Conservation (phyloP, 2,113 vertebrate species). For the Odobenus rosmarus region DNA sequence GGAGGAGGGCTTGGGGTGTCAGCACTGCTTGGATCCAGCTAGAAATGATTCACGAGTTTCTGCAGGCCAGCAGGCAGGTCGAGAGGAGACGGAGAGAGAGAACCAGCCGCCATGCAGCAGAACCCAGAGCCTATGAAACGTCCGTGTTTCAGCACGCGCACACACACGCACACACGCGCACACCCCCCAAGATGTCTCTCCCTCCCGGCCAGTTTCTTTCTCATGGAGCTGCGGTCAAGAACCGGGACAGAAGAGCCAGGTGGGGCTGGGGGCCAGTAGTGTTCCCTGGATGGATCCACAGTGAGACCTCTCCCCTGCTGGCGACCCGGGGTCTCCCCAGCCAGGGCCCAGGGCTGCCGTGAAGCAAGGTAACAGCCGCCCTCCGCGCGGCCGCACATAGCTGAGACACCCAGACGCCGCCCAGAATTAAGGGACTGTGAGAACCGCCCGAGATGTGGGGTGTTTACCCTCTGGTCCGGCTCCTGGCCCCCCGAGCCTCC, state of each 20-base stretch:
- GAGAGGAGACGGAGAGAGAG: conserved; percentile 76
- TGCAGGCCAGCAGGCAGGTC: conserved; percentile 80
- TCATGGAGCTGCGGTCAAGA: conserved; percentile 30
- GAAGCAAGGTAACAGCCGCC: conserved; percentile 7
- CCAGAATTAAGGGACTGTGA: conserved; percentile 88
- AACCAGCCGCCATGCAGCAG: conserved; percentile 87
- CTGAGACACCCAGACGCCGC: conserved; percentile 82
- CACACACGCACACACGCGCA: conserved; percentile 8
- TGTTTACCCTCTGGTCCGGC: background rate
- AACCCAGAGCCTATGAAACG: conserved; percentile 81
- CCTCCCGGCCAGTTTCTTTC: conserved; percentile 45
- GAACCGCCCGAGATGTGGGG: conserved; percentile 72
- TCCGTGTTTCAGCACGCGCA: conserved; percentile 62
- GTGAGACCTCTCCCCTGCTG: background rate
- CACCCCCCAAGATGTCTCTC: conserved; percentile 86
- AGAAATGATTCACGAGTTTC: conserved; percentile 87
- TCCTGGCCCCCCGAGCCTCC: background rate
- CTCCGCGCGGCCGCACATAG: conserved; percentile 81
- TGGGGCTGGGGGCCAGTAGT: background rate
- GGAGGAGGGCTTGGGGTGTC: conserved; percentile 50
- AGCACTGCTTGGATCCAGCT: conserved; percentile 81
- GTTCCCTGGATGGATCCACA: background rate
- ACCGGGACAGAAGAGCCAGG: conserved; percentile 15
- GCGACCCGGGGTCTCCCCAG: accelerated
- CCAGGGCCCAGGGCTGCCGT: background rate